Conservation (phyloP, 2,888 invertebrate species). For the Scaptodrosophila latifasciaeformis region DNA sequence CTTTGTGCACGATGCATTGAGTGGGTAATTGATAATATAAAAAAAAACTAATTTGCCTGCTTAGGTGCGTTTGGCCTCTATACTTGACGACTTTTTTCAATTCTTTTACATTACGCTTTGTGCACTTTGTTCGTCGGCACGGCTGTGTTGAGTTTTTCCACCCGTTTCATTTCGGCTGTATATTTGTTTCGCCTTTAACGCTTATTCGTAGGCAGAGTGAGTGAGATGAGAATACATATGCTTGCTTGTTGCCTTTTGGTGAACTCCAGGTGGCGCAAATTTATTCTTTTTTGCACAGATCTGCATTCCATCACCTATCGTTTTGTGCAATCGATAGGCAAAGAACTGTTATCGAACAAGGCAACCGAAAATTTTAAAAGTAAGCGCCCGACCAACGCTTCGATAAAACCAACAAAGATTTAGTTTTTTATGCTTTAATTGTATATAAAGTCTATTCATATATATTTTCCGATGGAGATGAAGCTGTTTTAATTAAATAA, state of each 20-base stretch:
- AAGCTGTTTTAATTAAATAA: too few relatives aligned
- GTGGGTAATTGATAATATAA: constrained; percentile 36
- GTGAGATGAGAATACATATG: background rate
- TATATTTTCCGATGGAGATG: too few relatives aligned
- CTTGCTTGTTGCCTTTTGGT: background rate
- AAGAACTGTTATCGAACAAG: too few relatives aligned
- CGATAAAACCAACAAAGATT: too few relatives aligned
- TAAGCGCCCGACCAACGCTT: too few relatives aligned
- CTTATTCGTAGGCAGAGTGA: background rate
- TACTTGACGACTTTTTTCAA: constrained; percentile 69
- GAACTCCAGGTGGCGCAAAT: background rate
- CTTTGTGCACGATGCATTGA: constrained; percentile 20
- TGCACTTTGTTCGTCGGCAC: constrained; percentile 58
- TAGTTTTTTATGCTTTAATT: too few relatives aligned
- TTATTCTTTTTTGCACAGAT: too few relatives aligned
- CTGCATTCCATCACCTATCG: too few relatives aligned
- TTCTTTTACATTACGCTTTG: constrained; percentile 64
- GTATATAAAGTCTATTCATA: too few relatives aligned
- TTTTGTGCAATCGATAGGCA: too few relatives aligned
- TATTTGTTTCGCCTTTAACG: constrained; percentile 25
- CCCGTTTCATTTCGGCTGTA: constrained; percentile 27
- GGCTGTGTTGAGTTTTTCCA: constrained; percentile 46
- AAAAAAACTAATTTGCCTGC: constrained; percentile 42
- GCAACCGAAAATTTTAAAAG: too few relatives aligned
- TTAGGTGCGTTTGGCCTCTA: constrained; percentile 68